Percentiles rank a stretch among this genome's conserved stretches.
Conservation (phyloP, 2,888 invertebrate species). For the Coelinius sp. region DNA sequence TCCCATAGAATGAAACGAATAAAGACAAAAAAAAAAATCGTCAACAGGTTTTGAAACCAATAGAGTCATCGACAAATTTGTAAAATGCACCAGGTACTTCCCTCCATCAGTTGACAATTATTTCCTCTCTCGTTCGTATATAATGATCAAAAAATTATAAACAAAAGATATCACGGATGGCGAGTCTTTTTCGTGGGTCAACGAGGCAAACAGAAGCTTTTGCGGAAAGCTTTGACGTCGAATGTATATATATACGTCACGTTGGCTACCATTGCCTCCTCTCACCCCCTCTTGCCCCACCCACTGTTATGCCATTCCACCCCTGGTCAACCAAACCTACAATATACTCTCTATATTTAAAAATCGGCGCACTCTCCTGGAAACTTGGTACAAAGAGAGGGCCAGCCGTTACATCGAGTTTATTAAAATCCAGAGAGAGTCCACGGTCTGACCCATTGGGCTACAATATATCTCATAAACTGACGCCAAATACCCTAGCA, state of each 20-base stretch:
- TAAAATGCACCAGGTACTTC: slow-evolving; percentile 15
- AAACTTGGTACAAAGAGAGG: slow-evolving; percentile 67
- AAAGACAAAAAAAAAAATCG: slow-evolving; percentile 27
- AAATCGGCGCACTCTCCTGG: slow-evolving; percentile 69
- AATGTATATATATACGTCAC: slow-evolving; percentile 45
- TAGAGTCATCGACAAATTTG: slow-evolving; percentile 20
- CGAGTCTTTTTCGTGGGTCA: slow-evolving; percentile 69
- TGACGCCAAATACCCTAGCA: slow-evolving; percentile 12
- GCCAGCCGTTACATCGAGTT: slow-evolving; percentile 67
- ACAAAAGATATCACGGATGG: slow-evolving; percentile 71
- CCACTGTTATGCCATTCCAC: slow-evolving; percentile 5
- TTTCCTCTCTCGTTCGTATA: slow-evolving; percentile 58
- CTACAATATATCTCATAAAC: neutral
- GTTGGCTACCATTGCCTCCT: slow-evolving; percentile 41
- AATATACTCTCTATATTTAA: slow-evolving; percentile 66
- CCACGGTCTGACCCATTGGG: slow-evolving; percentile 24
- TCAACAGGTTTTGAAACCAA: slow-evolving; percentile 46
- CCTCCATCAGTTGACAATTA: slow-evolving; percentile 9
- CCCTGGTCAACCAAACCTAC: slow-evolving; percentile 61
- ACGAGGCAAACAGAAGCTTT: slow-evolving; percentile 65
- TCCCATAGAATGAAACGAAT: slow-evolving; percentile 39
- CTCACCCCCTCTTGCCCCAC: slow-evolving; percentile 8
- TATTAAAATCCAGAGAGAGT: slow-evolving; percentile 64
- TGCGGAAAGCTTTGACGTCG: slow-evolving; percentile 66
- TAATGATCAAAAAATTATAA: slow-evolving; percentile 71